Evolutionary conservation across 2,888 invertebrate genomes (phyloP).

Genomic region (Thymelicus acteon): DNA sequence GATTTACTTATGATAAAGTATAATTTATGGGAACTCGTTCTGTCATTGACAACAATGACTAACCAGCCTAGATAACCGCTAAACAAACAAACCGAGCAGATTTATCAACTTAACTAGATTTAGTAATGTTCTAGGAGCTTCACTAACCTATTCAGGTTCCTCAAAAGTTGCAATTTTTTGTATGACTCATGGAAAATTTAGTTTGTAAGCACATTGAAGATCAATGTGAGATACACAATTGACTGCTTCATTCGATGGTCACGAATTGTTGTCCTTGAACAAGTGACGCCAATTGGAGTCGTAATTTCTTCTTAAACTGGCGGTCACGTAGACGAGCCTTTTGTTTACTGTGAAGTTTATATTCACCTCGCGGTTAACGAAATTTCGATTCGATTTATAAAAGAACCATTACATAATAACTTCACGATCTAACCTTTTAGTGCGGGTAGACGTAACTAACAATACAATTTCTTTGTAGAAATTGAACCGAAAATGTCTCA

Average conservation of each 20-base stretch:
- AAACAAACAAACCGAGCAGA: conserved; percentile 12
- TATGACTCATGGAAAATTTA: conserved; percentile 17
- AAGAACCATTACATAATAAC: not conserved
- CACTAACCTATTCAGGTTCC: not conserved
- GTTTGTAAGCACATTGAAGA: not conserved
- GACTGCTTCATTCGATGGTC: conserved; percentile 26
- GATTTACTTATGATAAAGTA: conserved; percentile 23
- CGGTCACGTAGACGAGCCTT: conserved; percentile 48
- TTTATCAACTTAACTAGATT: not conserved
- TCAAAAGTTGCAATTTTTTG: conserved; percentile 5
- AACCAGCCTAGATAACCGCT: conserved; percentile 7
- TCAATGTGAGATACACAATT: conserved; percentile 16
- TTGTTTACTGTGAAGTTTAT: conserved; percentile 19
- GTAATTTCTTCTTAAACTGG: conserved; percentile 45
- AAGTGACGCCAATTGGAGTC: conserved; percentile 34
- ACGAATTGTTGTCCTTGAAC: conserved; percentile 25
- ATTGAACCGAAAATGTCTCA: no score
- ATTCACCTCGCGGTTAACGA: not conserved
- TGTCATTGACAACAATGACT: conserved; percentile 23
- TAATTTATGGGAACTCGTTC: conserved; percentile 29
- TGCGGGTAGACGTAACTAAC: not conserved
- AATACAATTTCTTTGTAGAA: no score
- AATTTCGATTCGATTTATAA: not conserved
- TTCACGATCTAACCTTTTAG: not conserved
- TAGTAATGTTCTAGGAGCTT: not conserved